Conservation (phyloP, 2,888 invertebrate genomes). For the Macrophya alboannulata region DNA sequence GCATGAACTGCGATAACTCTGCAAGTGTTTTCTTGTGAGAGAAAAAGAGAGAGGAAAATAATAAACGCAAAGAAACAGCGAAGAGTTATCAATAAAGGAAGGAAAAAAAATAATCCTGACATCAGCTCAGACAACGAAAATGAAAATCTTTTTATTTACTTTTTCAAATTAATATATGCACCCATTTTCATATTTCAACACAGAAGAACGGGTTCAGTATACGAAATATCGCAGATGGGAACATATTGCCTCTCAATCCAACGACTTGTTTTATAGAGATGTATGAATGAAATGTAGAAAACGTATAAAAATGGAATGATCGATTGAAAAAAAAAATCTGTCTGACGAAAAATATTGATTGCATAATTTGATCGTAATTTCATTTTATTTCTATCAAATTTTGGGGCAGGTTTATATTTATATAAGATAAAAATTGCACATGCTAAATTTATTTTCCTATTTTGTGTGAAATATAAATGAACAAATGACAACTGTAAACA, state of each 20-base stretch:
- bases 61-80: not conserved
- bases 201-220: not conserved
- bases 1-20: not conserved
- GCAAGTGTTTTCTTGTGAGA: not conserved
- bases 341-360: not conserved
- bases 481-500: not conserved
- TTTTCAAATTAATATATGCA: not conserved
- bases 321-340: not conserved
- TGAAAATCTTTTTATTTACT: not conserved
- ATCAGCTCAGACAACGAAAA: not conserved
- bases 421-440: not conserved
- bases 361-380: not conserved
- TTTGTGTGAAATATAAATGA: not conserved
- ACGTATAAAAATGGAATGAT: not conserved
- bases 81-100: conserved; percentile 11
- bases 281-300: not conserved
- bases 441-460: not conserved
- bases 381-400: not conserved
- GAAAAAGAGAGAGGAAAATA: not conserved
- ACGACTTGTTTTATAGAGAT: not conserved
- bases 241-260: not conserved
- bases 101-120: not conserved
- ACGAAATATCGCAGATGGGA: not conserved
- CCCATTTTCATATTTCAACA: not conserved
- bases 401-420: not conserved